Conservation (phyloP, 2,797 vertebrate species). For the Halcyon badia region DNA sequence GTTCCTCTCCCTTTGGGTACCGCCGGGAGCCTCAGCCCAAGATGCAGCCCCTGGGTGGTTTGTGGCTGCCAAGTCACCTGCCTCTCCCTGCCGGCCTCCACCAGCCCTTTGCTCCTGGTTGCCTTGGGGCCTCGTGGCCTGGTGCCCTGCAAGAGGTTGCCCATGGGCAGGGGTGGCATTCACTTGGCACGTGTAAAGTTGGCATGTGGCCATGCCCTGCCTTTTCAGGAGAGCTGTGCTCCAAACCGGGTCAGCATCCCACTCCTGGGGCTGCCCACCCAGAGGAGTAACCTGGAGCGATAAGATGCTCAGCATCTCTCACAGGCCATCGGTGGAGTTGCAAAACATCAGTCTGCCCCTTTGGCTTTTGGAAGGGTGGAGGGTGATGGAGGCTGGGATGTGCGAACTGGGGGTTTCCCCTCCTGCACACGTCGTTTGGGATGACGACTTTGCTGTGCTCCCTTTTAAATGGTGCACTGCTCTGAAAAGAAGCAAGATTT, state of each 20-base stretch:
- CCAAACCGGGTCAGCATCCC: not conserved
- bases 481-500: not conserved
- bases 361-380: not conserved
- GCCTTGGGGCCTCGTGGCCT: rapidly evolving
- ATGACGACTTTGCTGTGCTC: not conserved
- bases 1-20: not conserved
- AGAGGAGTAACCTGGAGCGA: not conserved
- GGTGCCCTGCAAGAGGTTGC: rapidly evolving
- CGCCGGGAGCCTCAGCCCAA: not conserved
- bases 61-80: not conserved
- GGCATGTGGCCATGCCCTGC: not conserved
- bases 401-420: not conserved
- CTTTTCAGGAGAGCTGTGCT: rapidly evolving
- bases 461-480: not conserved
- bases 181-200: not conserved
- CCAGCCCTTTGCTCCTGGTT: not conserved
- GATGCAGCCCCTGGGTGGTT: not conserved
- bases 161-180: rapidly evolving
- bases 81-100: rapidly evolving
- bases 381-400: not conserved
- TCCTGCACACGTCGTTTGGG: not conserved
- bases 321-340: rapidly evolving
- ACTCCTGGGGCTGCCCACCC: not conserved
- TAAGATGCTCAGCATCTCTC: not conserved
- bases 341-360: rapidly evolving